Conservation (phyloP, 2,797 vertebrate genomes). For the Astyanax mexicanus region DNA sequence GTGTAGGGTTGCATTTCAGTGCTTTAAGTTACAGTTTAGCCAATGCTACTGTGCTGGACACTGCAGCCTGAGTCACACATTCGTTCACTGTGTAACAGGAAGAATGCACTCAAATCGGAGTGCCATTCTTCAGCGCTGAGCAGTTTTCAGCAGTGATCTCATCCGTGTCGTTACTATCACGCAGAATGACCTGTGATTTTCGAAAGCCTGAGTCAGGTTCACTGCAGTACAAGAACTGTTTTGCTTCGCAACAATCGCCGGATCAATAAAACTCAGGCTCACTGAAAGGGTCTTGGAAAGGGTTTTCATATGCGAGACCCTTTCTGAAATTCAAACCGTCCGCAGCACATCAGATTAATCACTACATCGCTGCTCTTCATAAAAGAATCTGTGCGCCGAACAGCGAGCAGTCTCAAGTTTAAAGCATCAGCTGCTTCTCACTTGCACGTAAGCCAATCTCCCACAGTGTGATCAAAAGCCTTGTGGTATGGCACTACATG, state of each 20-base stretch:
- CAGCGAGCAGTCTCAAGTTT: constrained; percentile 39
- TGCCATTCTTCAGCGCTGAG: constrained; percentile 24
- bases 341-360: constrained; percentile 34
- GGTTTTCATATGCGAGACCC: neutral
- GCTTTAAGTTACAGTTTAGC: constrained; percentile 38
- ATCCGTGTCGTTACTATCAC: constrained; percentile 12
- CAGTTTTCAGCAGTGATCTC: constrained; percentile 19
- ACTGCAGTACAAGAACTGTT: constrained; percentile 12
- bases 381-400: constrained; percentile 39
- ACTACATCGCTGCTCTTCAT: constrained; percentile 18
- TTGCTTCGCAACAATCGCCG: neutral
- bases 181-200: constrained; percentile 4
- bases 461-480: constrained; percentile 44
- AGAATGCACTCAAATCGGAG: constrained; percentile 19
- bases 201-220: constrained; percentile 19
- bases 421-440: constrained; percentile 53
- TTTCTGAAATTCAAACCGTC: constrained; percentile 31
- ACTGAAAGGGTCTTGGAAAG: too few species aligned
- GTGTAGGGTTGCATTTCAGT: constrained; percentile 34
- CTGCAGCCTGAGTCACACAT: constrained; percentile 66
- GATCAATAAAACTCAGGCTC: neutral
- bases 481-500: constrained; percentile 46
- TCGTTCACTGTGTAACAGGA: constrained; percentile 18
- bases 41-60: constrained; percentile 25
- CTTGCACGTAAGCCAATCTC: constrained; percentile 36